Base-by-base conservation (phyloP, 2,888 invertebrate species). In the Cabera pusaria region DNA sequence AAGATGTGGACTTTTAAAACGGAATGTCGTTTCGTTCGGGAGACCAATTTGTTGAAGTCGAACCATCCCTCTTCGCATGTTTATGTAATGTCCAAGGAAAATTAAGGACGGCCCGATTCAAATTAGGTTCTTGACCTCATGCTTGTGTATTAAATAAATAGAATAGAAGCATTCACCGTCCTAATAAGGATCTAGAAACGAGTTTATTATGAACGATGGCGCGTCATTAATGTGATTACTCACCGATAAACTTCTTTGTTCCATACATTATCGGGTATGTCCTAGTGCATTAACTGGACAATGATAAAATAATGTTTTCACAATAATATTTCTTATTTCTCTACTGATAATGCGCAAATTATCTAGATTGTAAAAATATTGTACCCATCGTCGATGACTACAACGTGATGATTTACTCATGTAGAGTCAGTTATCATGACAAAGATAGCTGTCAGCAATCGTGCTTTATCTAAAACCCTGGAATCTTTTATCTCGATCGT, bases 201-300 rank as follows among this genome's bases (percentile, higher is more conserved):
- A 33, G 37, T 35, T 44, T 39, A 31, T 41, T 39, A 41, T 37
- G 39, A 22, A 21, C 17, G 26, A 3, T 18, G 20, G 4, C 16
- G 21, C 39, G 24, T 43, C 45, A 39, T 47, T 41, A 41, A 31
- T 42, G 27, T 34, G 35, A 46, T 46, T 49, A 47, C 37, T 46
- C 25, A 36, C 24, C 38, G 46, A 51, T 49, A 46, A 39, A 39
- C 26, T 42, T 43, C 45, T 51, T 54, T 52, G 54, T 49, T 37
- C 26, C 14, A 23, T 26, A 12, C 32, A 29, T 47, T 49, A 54
- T 52, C 48, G 49, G 46, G 38, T 45, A 37, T 43, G 33, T 38
- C 20, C 33, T 23, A 35, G 28, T 37, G 38, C 39, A 42, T 35
- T 46, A 39, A 35, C 35, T 29, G 18, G 19, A 41, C 19, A 45